Evolutionary conservation across 2,888 invertebrate species (phyloP), one percentile per base, ranked within the genome.

Genomic region (Blomia tropicalis): DNA sequence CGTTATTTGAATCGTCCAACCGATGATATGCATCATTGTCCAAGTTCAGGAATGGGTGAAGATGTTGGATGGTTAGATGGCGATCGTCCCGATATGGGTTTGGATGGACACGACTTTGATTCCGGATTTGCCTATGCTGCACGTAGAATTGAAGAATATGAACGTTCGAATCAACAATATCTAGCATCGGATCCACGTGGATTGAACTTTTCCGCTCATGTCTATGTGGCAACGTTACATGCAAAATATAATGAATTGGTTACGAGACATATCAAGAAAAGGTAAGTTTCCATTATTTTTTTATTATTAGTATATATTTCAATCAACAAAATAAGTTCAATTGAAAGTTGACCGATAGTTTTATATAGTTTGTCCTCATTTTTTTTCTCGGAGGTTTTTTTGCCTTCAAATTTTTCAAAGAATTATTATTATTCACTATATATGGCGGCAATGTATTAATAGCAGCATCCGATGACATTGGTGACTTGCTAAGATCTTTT

Each of bases 181-280:
- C 23, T 62, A 23, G 29, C 58, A 17, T 19, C 5, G 5, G 62
- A 62, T 41, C 43, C 56, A 4, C 23, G 62, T 5, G 58, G 56
- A 11, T 4, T 58, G 5, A 62, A 56, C 31, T 62, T 62, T n/a
- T 56, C 56, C 56, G 58, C 56, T 1, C 56, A 62, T 32, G 27
- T 62, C 2, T 62, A 41, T 58, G 58, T 58, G n/a, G 43, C 58
- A 41, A 36, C 36, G 27, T 27, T 62, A 23, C 62, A 62, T 31
- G 17, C 58, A 3, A 62, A 62, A 58, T 62, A 62, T 32, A 62
- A 62, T 43, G 62, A 62, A 58, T 47, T 58, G 7, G 14, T 56
- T 1, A 58, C 62, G 14, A 44, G 44, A 22, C 41, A 41, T 19
- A 4, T 62, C 1, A 56, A 36, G n/a, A 36, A 30, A 23, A 41